Evolutionary conservation across 2,113 vertebrate species (phyloP).

Genomic region (Lycocorax pyrrhopterus): DNA sequence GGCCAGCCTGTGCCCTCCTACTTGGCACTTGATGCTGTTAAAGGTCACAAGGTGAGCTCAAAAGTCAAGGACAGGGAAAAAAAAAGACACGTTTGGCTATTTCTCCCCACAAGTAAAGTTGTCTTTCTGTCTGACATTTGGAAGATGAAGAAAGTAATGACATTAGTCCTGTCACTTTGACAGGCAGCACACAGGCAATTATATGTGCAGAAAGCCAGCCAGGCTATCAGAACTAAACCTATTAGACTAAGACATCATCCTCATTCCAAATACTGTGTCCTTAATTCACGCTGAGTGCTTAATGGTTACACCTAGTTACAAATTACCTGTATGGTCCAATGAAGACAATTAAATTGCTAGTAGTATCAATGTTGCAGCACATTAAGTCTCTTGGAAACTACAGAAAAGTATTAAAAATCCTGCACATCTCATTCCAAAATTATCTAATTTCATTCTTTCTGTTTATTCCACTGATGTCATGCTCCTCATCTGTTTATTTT

Average conservation of each 20-base stretch:
- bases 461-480: background rate
- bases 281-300: background rate
- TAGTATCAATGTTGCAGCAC: background rate
- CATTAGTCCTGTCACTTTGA: background rate
- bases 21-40: background rate
- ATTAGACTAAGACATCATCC: background rate
- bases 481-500: background rate
- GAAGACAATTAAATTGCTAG: background rate
- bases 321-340: background rate
- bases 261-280: background rate
- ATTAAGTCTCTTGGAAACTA: background rate
- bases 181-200: background rate
- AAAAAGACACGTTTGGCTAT: background rate
- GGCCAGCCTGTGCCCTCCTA: background rate
- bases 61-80: background rate
- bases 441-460: background rate
- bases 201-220: background rate
- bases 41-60: background rate
- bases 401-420: background rate
- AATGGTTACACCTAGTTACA: background rate
- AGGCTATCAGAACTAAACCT: background rate
- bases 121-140: background rate
- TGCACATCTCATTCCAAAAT: background rate
- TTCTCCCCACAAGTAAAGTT: background rate
- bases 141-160: background rate